A percentile compares a stretch with the other conserved stretches of the same genome.
These are phyloP conservation scores for Lycocerus yunnanus DNA, from an alignment of 2,888 invertebrate genomes.

Conservation along the genomic window DNA sequence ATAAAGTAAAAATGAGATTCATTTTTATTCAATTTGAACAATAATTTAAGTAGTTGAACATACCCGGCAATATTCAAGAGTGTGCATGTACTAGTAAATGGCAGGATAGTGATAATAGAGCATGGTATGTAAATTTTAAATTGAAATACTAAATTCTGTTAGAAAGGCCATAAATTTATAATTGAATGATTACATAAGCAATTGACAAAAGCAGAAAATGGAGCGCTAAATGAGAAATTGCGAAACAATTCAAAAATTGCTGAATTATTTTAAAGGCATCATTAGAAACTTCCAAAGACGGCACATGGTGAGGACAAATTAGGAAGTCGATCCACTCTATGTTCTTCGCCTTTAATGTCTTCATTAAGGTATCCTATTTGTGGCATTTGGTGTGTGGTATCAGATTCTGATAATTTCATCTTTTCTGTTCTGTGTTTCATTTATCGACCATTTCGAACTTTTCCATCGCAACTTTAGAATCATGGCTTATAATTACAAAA, in stretches of 20 bases:
- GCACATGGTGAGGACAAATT: not conserved
- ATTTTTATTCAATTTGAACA: not conserved
- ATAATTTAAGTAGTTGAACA: not conserved
- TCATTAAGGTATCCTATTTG: not conserved
- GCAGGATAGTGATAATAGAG: not conserved
- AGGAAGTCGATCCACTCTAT: not conserved
- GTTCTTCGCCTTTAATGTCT: not conserved
- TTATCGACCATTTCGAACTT: not conserved
- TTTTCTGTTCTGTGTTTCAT: not conserved
- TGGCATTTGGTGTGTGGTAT: not conserved
- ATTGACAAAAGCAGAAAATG: not conserved
- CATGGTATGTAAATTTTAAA: not conserved
- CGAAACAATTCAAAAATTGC: not conserved
- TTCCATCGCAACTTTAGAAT: not conserved
- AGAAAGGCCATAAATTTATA: not conserved
- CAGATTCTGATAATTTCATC: not conserved
- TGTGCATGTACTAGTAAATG: not conserved
- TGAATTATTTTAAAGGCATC: not conserved
- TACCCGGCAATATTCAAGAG: not conserved
- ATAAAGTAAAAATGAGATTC: not conserved
- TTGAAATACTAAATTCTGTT: not conserved
- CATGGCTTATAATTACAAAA: not conserved
- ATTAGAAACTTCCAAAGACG: not conserved
- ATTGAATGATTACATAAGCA: not conserved
- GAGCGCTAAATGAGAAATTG: not conserved